phyloP scores from a whole-genome alignment of 2,888 invertebrate genomes.

The Drosophila meridiana region DNA sequence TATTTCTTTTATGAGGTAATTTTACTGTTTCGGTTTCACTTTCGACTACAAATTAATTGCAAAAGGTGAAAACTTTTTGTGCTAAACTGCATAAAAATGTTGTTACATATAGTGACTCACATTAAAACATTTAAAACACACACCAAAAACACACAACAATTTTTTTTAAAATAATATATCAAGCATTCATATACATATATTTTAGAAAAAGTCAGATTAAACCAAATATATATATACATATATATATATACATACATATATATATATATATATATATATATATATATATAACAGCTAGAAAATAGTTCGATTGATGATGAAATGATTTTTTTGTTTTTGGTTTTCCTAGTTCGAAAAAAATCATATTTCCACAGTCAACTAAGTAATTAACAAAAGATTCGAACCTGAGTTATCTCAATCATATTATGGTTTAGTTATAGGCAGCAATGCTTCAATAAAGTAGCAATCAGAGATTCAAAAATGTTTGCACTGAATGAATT shows the following conservation, averaged over 20 bases:
- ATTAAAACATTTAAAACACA: slow-evolving; percentile 35
- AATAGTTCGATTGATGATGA: too few species aligned
- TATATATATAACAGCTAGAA: background rate
- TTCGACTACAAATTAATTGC: background rate
- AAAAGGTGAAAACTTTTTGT: slow-evolving; percentile 23
- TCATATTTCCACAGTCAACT: too few species aligned
- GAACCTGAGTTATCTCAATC: too few species aligned
- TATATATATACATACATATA: slow-evolving; percentile 1
- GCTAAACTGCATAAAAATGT: slow-evolving; percentile 6
- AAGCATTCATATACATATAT: slow-evolving; percentile 35
- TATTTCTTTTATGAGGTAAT: too few species aligned
- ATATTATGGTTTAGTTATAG: too few species aligned
- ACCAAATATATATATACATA: slow-evolving; percentile 2
- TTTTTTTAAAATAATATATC: slow-evolving; percentile 21
- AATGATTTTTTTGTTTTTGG: too few species aligned
- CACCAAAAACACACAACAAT: slow-evolving; percentile 34
- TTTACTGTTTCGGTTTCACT: slow-evolving; percentile 2
- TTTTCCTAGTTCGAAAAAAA: too few species aligned
- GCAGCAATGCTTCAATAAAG: too few species aligned
- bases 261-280: background rate
- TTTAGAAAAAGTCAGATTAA: slow-evolving; percentile 7
- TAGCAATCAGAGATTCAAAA: too few species aligned
- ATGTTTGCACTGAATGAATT: too few species aligned
- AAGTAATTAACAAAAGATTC: too few species aligned
- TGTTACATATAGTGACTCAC: slow-evolving; percentile 19